These are phyloP conservation scores for Thaumetopoea pityocampa DNA, from an alignment of 1,140 invertebrate species.

Conservation along the genomic window DNA sequence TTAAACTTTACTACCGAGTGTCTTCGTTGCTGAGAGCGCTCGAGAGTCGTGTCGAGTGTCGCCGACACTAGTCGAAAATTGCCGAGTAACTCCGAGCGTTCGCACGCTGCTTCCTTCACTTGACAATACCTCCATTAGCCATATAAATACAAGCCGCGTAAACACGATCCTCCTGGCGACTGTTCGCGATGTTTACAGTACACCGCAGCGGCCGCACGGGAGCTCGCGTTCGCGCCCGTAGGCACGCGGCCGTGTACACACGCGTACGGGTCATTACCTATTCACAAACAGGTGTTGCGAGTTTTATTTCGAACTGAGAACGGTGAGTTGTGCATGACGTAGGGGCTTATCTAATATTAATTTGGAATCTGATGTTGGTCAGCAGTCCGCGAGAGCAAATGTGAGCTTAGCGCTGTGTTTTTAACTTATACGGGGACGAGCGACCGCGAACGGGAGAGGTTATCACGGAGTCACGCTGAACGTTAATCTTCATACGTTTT, in stretches of 20 bases:
- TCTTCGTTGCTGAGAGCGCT: slow-evolving; percentile 3
- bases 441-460: too few relatives aligned
- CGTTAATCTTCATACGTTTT: too few relatives aligned
- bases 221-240: neutral
- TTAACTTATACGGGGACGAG: too few relatives aligned
- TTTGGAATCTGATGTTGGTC: slow-evolving; percentile 2
- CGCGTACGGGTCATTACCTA: slow-evolving; percentile 2
- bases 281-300: slow-evolving; percentile 7
- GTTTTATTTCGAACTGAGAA: slow-evolving; percentile 2
- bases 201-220: slow-evolving; percentile 15
- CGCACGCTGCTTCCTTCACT: slow-evolving; percentile 12
- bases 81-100: slow-evolving; percentile 1
- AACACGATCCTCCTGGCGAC: slow-evolving; percentile 15
- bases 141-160: slow-evolving; percentile 18
- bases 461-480: too few relatives aligned
- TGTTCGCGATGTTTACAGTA: slow-evolving; percentile 15
- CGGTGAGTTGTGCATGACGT: neutral
- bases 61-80: slow-evolving; percentile 1
- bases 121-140: slow-evolving; percentile 22
- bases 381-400: slow-evolving; percentile 6
- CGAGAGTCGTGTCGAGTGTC: slow-evolving; percentile 1
- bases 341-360: slow-evolving; percentile 1
- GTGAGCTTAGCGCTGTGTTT: too few relatives aligned
- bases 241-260: slow-evolving; percentile 3
- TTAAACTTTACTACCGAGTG: slow-evolving; percentile 26